Evolutionary conservation across 2,888 invertebrate genomes (phyloP), one percentile per base, ranked within the genome.

Genomic region (Polydrusus cervinus): DNA sequence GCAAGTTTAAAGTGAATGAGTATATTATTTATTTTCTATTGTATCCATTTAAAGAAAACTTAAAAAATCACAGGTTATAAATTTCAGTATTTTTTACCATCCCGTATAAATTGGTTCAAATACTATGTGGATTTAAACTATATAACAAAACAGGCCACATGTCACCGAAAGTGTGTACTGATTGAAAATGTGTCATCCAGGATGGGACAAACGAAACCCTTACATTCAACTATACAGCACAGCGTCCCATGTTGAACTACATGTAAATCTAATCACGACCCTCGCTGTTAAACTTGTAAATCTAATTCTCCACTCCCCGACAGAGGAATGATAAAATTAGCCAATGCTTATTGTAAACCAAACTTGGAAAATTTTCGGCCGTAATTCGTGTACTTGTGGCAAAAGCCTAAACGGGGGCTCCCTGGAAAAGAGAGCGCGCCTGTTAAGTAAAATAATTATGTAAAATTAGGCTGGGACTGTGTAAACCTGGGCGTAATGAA

Each of bases 321-420:
- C 77, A 74, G 71, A 75, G 68, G 85, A 85, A 85, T 87, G 87
- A 88, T 88, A 86, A 86, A 88, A 88, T 88, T 88, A 88, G 86
- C 85, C 84, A 84, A 85, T 85, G 87, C 88, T 88, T 88, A 88
- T 88, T 88, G 88, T 88, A 88, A 88, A 88, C 88, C 87, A 87
- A 88, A 88, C 88, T 88, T 85, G 86, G 87, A 86, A 87, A 88
- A 88, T 88, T 88, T 85, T 85, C 86, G 85, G 83, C 83, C 85
- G 84, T 87, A 87, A 87, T 87, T 87, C 85, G 84, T 82, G 84
- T 86, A 86, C 85, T 87, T 86, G 87, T 83, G 86, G 86, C 83
- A 74, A 80, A 81, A 78, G 34, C 60, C 70, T 76, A 73, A 71
- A 60, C 55, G 38, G 57, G 57, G 34, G 5, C 57, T 16, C 38